A percentile compares a stretch with the other conserved stretches of the same genome.
These are phyloP conservation scores for Labia minor DNA, from an alignment of 2,888 invertebrate genomes.

Conservation along the genomic window DNA sequence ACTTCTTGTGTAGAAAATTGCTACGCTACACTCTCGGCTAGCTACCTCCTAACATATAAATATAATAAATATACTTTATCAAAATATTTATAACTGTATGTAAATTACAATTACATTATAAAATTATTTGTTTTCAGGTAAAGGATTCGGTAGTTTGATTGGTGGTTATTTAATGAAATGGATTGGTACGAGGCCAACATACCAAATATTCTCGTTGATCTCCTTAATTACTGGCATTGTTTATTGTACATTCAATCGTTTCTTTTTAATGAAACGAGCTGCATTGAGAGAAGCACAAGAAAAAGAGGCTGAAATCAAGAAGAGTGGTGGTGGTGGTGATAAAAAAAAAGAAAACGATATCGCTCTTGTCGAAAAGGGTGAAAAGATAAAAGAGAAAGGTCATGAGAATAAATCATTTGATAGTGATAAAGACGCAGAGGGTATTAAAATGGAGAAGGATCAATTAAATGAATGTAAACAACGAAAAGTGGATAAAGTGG, in stretches of 20 bases:
- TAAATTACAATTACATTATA: too few species aligned
- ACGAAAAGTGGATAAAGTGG: too few species aligned
- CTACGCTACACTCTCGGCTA: too few species aligned
- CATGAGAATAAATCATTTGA: constrained; percentile 14
- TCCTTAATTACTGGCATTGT: constrained; percentile 52
- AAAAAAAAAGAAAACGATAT: neutral
- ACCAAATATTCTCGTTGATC: constrained; percentile 54
- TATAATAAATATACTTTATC: too few species aligned
- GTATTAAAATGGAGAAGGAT: constrained; percentile 5
- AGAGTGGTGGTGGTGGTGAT: neutral
- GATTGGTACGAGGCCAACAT: constrained; percentile 59
- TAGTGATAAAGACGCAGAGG: neutral
- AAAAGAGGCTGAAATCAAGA: neutral
- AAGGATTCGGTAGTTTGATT: constrained; percentile 61
- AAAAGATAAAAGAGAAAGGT: neutral
- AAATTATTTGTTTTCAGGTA: constrained; percentile 46
- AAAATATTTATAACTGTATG: too few species aligned
- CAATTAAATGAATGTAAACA: neutral
- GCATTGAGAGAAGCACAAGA: constrained; percentile 14
- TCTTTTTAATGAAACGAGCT: constrained; percentile 49
- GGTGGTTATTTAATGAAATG: constrained; percentile 65
- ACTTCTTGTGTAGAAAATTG: too few species aligned
- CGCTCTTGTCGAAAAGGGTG: neutral
- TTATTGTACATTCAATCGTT: constrained; percentile 56
- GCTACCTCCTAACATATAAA: too few species aligned